A percentile compares a stretch with the other conserved stretches of the same genome.
Conservation (phyloP, 2,797 vertebrate genomes). For the Fistularia commersonii region DNA sequence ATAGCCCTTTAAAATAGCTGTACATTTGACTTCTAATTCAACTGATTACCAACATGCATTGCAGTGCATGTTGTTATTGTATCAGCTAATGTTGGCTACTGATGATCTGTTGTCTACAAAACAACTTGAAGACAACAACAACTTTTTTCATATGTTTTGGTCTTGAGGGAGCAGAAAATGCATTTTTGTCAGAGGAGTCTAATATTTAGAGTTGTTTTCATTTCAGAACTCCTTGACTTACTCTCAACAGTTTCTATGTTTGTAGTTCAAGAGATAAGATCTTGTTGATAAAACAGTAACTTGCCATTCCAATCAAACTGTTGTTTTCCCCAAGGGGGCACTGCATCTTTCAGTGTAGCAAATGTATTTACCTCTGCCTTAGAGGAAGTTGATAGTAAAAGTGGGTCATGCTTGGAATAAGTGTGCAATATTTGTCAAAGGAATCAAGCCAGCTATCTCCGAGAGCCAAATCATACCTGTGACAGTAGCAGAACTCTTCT, state of each 20-base stretch:
- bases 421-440: conserved; percentile 50
- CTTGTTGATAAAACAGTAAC: conserved; percentile 15
- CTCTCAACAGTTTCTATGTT: conserved; percentile 11
- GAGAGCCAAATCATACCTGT: conserved; percentile 45
- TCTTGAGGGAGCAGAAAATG: too few relatives aligned
- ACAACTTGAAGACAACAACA: too few relatives aligned
- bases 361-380: conserved; percentile 49
- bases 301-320: conserved; percentile 51
- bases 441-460: conserved; percentile 42
- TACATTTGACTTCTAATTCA: too few relatives aligned
- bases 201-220: too few relatives aligned
- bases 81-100: too few relatives aligned
- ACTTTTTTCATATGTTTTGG: too few relatives aligned
- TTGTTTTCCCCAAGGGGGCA: conserved; percentile 24
- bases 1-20: too few relatives aligned
- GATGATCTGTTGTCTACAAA: too few relatives aligned
- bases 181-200: too few relatives aligned
- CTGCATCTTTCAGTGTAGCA: conserved; percentile 19
- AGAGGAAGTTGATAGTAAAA: conserved; percentile 54
- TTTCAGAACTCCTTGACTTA: neutral
- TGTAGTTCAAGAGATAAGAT: conserved; percentile 22
- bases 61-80: too few relatives aligned
- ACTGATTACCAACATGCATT: too few relatives aligned
- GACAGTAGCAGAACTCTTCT: conserved; percentile 25
- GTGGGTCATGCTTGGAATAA: conserved; percentile 57